Evolutionary conservation across 2,797 vertebrate genomes (phyloP), one percentile per base, ranked within the genome.

Genomic region (Leptodactylus fallax): DNA sequence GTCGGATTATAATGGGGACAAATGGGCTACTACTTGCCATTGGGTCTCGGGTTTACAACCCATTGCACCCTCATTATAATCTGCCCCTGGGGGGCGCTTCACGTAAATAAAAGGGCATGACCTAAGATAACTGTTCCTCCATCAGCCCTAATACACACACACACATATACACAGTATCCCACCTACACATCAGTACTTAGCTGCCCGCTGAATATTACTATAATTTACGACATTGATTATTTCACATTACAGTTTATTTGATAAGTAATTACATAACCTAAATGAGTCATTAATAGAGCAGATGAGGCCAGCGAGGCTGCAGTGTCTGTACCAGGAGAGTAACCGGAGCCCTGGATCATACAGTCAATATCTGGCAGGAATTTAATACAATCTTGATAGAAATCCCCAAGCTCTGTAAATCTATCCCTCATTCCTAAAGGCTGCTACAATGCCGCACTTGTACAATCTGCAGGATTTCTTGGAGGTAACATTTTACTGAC

Each of bases 281-380:
- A 71, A 83, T 45, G 25, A 74, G 49, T 72, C 53, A 45, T 56
- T 45, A 83, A 27, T 21, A 71, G 17, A 21, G 49, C 51, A 10
- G 14, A 1, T 17, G 7, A 69, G 27, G 67, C 56, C 13, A 17
- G 67, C 53, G 55, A 74, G 51, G 51, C 36, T 1, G 51, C 51
- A 5, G 27, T 71, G 71, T 58, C 53, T 83, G 21, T 47, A 72
- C 49, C 6, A 83, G 25, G 67, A 27, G 55, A 58, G 82, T 74
- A 72, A 74, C 51, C n/a, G 82, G 27, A 83, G 58, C 51, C 58
- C 67, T 60, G 21, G 11, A 1, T 69, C 47, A 67, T 53, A 3
- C 14, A 53, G 61, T 83, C 81, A 72, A 83, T 83, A 83, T n/a
- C 82, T 83, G 67, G 67, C 81, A 72, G 67, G 8, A 58, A 36